phyloP scores from a whole-genome alignment of 2,888 invertebrate genomes.

The Empis livida region DNA sequence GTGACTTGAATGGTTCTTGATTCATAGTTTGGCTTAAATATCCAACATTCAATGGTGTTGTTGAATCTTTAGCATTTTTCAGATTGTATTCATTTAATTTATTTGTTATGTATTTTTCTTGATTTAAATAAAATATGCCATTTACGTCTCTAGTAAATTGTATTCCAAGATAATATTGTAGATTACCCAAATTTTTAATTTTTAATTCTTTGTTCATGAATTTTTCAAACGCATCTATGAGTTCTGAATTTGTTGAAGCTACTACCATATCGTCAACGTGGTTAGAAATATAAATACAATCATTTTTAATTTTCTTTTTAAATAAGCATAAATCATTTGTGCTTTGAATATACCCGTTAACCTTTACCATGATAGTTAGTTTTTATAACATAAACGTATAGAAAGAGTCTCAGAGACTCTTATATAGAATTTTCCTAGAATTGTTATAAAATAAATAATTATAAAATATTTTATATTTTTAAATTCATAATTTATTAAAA shows the following conservation, averaged over 20 bases:
- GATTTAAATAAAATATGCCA: background rate
- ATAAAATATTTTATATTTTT: too few species aligned
- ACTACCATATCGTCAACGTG: background rate
- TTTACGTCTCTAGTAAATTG: constrained; percentile 2
- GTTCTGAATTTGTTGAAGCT: background rate
- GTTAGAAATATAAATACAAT: background rate
- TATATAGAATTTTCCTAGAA: too few species aligned
- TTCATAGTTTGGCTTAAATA: background rate
- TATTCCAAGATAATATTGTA: background rate
- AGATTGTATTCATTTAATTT: constrained; percentile 1
- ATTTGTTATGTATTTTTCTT: constrained; percentile 3
- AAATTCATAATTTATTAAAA: too few species aligned
- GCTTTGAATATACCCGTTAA: background rate
- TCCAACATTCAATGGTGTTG: constrained; percentile 5
- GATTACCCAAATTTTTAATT: background rate
- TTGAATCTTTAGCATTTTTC: constrained; percentile 3
- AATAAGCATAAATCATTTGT: background rate
- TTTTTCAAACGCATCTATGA: background rate
- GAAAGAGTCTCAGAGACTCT: too few species aligned
- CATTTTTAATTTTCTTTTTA: background rate
- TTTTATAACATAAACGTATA: too few species aligned
- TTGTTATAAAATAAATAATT: too few species aligned
- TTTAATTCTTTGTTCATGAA: background rate
- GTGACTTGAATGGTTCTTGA: background rate
- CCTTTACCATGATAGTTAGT: too few species aligned